These are phyloP conservation scores for Tinea trinotella DNA, from an alignment of 2,888 invertebrate species.

Conservation along the genomic window DNA sequence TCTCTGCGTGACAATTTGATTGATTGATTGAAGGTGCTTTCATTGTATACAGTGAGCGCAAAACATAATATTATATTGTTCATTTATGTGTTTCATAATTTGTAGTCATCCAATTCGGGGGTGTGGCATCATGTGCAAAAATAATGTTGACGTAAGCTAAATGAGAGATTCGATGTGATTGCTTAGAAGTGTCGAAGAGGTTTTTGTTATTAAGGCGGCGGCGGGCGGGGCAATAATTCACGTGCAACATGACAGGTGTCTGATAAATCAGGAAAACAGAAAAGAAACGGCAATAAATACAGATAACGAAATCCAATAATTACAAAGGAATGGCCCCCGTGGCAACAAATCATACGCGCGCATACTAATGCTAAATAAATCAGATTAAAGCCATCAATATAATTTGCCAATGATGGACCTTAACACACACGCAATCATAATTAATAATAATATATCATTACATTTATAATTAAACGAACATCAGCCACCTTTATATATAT, in stretches of 20 bases:
- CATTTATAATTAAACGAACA: slow-evolving; percentile 66
- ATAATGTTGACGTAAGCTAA: no score
- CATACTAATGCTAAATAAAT: slow-evolving; percentile 70
- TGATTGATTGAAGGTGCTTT: no score
- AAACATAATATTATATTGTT: no score
- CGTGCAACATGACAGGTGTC: slow-evolving; percentile 48
- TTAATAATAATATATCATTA: slow-evolving; percentile 69
- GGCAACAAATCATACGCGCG: slow-evolving; percentile 64
- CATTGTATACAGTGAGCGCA: no score
- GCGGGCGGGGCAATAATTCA: slow-evolving; percentile 45
- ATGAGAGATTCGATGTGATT: neutral
- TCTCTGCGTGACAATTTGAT: no score
- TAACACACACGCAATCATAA: slow-evolving; percentile 71
- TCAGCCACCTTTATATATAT: no score
- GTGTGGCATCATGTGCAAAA: no score
- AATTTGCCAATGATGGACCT: slow-evolving; percentile 69
- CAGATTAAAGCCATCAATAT: slow-evolving; percentile 73
- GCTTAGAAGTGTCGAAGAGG: neutral
- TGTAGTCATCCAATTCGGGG: no score
- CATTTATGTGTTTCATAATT: no score
- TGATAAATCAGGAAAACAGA: slow-evolving; percentile 56
- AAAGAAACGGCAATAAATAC: slow-evolving; percentile 67
- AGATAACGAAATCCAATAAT: slow-evolving; percentile 67
- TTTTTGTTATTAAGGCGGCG: slow-evolving; percentile 29
- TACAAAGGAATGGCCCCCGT: slow-evolving; percentile 62